Base-by-base conservation (phyloP, 2,797 vertebrate genomes). In the Lepilemur ruficaudatus region DNA sequence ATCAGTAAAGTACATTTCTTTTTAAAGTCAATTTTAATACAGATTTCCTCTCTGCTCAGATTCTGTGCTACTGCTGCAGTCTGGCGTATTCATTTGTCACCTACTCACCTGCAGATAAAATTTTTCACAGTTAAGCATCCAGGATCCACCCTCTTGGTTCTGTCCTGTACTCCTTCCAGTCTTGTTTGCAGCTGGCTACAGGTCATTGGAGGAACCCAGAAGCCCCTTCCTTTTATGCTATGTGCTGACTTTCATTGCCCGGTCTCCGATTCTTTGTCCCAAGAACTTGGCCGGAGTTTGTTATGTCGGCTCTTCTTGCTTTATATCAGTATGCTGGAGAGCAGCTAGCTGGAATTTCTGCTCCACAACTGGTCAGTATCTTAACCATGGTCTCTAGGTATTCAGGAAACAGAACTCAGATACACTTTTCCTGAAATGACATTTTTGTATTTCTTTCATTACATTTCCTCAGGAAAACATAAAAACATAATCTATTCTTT, bases 131-230 rank as follows among this genome's bases (percentile, higher is more conserved):
- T 28, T 23, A 55, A 82, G 14, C 15, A 17, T 5, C 4, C 1
- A 10, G 13, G 6, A 28, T 10, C 2, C 22, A 13, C 17, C 11
- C 48, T 69, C 59, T 70, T 38, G 0, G 38, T 79, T 83, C 30
- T 50, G 41, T 11, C 4, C 11, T 32, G 0, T 2, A 1, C 1
- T 17, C 5, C 7, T 55, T 69, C 11, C 9, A n/a, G 4, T 78
- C 63, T 72, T 59, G 3, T 32, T 50, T 85, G 41, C 48, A n/a
- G 1, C 14, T 30, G 48, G 4, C 6, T 3, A 28, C 4, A 38
- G 2, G 23, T 22, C 57, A 2, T 28, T 48, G 25, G 14, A 75
- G 20, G 23, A 65, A 78, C 65, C 1, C 50, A 82, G 22, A 83
- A 59, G 13, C 9, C 5, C 7, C 13, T n/a, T 30, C 0, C 22